Percentiles rank a stretch among this genome's conserved stretches.
Evolutionary conservation across 2,797 vertebrate genomes (phyloP).

Genomic region (Podarcis lilfordi): DNA sequence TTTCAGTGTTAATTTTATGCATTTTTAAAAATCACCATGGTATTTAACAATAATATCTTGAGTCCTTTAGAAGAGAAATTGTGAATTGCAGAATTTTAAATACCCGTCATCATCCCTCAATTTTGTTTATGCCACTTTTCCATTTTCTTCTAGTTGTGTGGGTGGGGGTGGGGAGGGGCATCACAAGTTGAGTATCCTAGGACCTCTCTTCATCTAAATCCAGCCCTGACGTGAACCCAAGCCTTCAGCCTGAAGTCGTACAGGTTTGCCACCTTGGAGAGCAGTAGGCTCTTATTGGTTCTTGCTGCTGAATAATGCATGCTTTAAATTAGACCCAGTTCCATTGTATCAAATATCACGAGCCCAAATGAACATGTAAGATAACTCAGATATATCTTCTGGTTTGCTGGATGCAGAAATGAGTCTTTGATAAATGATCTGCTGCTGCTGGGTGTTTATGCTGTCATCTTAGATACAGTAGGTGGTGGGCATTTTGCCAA

Average conservation of each 20-base stretch:
- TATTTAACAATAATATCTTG: no score
- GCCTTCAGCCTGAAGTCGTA: background rate
- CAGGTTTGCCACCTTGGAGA: background rate
- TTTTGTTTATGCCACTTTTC: no score
- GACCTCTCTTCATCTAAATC: no score
- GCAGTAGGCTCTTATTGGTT: background rate
- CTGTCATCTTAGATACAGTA: constrained; percentile 37
- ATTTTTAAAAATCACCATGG: no score
- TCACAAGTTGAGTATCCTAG: no score
- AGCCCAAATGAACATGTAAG: background rate
- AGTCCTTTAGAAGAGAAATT: no score
- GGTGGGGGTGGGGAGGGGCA: no score
- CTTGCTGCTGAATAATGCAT: background rate
- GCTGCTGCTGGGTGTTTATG: constrained; percentile 31
- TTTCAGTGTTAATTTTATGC: no score
- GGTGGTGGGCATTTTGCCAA: constrained; percentile 52
- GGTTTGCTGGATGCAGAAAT: constrained; percentile 20
- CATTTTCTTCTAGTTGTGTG: no score
- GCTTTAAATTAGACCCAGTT: background rate
- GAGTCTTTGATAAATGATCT: constrained; percentile 12
- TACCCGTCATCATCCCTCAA: no score
- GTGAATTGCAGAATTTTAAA: no score
- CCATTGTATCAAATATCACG: background rate
- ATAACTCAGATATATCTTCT: constrained; percentile 19
- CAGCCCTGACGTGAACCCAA: background rate